phyloP scores from a whole-genome alignment of 2,888 invertebrate genomes.

The Encarsia formosa region DNA sequence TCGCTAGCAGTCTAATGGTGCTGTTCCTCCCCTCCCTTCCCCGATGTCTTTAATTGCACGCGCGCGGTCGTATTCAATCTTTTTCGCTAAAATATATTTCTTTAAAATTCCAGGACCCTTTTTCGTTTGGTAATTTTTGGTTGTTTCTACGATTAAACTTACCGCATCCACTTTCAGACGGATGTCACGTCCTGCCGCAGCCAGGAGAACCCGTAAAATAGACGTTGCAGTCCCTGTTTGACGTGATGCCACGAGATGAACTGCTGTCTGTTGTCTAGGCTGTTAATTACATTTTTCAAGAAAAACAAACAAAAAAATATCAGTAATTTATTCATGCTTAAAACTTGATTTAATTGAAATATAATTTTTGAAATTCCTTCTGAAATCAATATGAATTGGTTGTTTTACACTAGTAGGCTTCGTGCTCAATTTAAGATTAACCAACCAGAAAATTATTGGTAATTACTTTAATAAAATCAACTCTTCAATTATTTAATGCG shows the following conservation, averaged over 20 bases:
- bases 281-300: slow-evolving; percentile 45
- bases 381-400: too few relatives aligned
- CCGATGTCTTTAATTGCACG: neutral
- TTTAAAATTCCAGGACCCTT: neutral
- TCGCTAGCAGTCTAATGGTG: neutral
- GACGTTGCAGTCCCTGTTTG: slow-evolving; percentile 90
- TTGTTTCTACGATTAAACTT: slow-evolving; percentile 50
- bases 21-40: neutral
- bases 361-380: too few relatives aligned
- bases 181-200: slow-evolving; percentile 86
- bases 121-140: neutral
- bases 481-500: too few relatives aligned
- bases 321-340: too few relatives aligned
- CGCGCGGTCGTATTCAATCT: neutral
- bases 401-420: too few relatives aligned
- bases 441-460: too few relatives aligned
- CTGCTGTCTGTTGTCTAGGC: slow-evolving; percentile 90
- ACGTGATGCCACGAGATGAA: slow-evolving; percentile 91
- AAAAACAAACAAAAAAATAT: neutral
- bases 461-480: too few relatives aligned
- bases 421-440: too few relatives aligned
- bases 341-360: too few relatives aligned
- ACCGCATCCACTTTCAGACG: slow-evolving; percentile 84
- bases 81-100: neutral
- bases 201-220: slow-evolving; percentile 81